Percentiles rank a stretch among this genome's conserved stretches.
phyloP scores from a whole-genome alignment of 2,888 invertebrate genomes.

The Eristalis pertinax region DNA sequence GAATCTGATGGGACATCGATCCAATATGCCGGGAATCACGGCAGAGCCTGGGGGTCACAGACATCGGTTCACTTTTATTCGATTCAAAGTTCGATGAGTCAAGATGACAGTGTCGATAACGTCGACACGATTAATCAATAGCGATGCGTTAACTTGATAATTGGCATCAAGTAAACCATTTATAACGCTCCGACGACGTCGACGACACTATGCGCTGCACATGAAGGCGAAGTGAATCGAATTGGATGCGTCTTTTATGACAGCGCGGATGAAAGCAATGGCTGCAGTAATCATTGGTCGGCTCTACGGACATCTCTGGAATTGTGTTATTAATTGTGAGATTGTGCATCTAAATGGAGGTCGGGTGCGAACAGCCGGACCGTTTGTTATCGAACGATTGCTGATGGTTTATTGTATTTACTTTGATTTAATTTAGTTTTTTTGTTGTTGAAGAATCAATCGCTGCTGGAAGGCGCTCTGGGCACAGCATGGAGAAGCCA shows the following conservation, averaged over 20 bases:
- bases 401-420: slow-evolving; percentile 13
- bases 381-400: slow-evolving; percentile 13
- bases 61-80: slow-evolving; percentile 17
- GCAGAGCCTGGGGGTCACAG: slow-evolving; percentile 43
- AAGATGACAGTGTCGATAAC: slow-evolving; percentile 59
- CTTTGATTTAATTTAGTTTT: slow-evolving; percentile 34
- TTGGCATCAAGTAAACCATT: slow-evolving; percentile 55
- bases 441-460: slow-evolving; percentile 21
- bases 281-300: slow-evolving; percentile 25
- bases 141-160: slow-evolving; percentile 63
- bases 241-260: slow-evolving; percentile 49
- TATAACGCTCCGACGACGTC: slow-evolving; percentile 22
- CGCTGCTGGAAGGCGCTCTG: slow-evolving; percentile 1
- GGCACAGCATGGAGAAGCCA: background rate
- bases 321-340: slow-evolving; percentile 59
- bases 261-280: slow-evolving; percentile 29
- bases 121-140: slow-evolving; percentile 53
- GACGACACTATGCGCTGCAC: background rate
- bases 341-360: slow-evolving; percentile 45
- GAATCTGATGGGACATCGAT: slow-evolving; percentile 49
- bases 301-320: slow-evolving; percentile 30
- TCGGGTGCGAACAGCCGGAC: background rate
- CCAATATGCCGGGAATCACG: slow-evolving; percentile 24
- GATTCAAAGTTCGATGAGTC: slow-evolving; percentile 40
- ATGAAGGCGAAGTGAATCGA: slow-evolving; percentile 27